Percentiles rank a stretch among this genome's conserved stretches.
phyloP scores from a whole-genome alignment of 2,888 invertebrate genomes.

The Strigamia maritima region DNA sequence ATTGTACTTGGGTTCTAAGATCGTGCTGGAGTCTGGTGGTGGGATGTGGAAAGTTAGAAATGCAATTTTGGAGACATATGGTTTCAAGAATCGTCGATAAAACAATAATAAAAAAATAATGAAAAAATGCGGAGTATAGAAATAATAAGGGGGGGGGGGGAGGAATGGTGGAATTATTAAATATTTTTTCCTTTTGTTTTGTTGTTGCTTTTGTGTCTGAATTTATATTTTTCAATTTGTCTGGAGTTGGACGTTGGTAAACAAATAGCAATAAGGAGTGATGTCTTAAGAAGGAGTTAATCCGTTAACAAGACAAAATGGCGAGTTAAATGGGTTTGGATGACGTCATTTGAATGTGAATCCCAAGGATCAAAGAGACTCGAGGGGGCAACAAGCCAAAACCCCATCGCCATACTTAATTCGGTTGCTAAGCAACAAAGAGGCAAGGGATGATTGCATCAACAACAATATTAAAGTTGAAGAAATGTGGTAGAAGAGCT shows the following conservation, averaged over 20 bases:
- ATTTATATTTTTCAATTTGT: background rate
- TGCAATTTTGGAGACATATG: background rate
- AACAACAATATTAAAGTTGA: background rate
- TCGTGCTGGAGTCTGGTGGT: background rate
- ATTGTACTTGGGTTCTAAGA: background rate
- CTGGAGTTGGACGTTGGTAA: too few relatives aligned
- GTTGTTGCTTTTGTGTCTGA: background rate
- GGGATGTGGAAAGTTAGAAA: background rate
- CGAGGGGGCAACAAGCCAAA: slow-evolving; percentile 10
- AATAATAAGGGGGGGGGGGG: background rate
- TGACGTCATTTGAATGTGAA: slow-evolving; percentile 1
- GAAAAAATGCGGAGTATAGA: background rate
- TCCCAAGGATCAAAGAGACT: slow-evolving; percentile 5
- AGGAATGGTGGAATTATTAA: background rate
- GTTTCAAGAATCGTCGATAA: background rate
- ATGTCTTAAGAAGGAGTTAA: too few relatives aligned
- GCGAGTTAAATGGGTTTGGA: background rate
- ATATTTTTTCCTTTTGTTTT: background rate
- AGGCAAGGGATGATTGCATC: background rate
- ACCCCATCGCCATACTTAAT: slow-evolving; percentile 1
- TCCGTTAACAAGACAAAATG: slow-evolving; percentile 3
- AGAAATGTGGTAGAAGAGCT: background rate
- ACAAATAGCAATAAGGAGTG: background rate
- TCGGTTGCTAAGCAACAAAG: slow-evolving; percentile 12
- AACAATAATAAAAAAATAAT: background rate